phyloP scores from a whole-genome alignment of 2,888 invertebrate genomes.

The Lasioglossum pauxillum region DNA sequence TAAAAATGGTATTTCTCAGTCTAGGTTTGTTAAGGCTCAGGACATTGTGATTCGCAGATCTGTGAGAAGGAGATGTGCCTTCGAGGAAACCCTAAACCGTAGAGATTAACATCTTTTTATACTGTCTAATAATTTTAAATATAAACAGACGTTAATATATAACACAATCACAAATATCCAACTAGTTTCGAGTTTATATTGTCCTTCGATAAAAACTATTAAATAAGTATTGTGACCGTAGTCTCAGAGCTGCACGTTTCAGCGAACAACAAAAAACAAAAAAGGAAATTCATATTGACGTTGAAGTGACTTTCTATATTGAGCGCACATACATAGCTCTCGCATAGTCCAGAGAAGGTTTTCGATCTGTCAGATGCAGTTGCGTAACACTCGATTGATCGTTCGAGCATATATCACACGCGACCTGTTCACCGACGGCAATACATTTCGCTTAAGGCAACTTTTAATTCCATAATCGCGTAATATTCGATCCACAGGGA shows the following conservation, averaged over 20 bases:
- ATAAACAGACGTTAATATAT: background rate
- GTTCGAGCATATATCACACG: slow-evolving; percentile 23
- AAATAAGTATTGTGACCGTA: no score
- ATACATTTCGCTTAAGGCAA: slow-evolving; percentile 40
- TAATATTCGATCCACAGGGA: background rate
- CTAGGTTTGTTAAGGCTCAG: background rate
- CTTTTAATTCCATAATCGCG: slow-evolving; percentile 19
- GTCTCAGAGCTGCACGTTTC: background rate
- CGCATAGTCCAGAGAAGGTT: slow-evolving; percentile 27
- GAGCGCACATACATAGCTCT: background rate
- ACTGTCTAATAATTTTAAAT: background rate
- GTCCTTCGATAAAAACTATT: background rate
- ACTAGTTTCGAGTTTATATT: background rate
- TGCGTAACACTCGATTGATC: slow-evolving; percentile 50
- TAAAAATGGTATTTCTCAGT: background rate
- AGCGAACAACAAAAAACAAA: background rate
- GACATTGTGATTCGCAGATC: background rate
- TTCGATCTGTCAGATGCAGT: slow-evolving; percentile 41
- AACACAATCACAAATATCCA: background rate
- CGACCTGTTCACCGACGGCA: slow-evolving; percentile 35
- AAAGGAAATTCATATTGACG: background rate
- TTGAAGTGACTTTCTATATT: slow-evolving; percentile 36
- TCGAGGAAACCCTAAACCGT: no score
- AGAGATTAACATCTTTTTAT: slow-evolving; percentile 2
- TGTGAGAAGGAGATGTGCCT: background rate